Evolutionary conservation across 2,797 vertebrate genomes (phyloP), one percentile per base, ranked within the genome.

Genomic region (Hephaestus fuliginosus): DNA sequence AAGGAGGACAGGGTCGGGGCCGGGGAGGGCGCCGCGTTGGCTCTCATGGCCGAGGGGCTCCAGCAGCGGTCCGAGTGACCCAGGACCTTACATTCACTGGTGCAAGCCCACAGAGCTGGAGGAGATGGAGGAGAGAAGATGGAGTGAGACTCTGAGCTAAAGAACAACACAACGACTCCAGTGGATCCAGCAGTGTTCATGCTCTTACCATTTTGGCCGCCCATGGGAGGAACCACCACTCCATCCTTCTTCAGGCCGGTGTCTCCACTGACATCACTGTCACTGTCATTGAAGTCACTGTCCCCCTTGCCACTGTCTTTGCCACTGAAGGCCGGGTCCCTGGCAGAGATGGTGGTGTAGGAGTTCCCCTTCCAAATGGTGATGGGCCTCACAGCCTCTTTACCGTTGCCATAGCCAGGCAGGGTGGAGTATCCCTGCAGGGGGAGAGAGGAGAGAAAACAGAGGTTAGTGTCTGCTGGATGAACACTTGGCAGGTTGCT

Each of bases 1-100:
- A 98, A 99, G 78, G 97, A 97, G 49, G 97, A 97, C 30, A 95
- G 91, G 41, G 93, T 93, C 0, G 93, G 94, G 12, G 93, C 90
- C 0, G 93, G 94, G 20, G 96, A 91, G 10, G 93, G 88, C 14
- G 95, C 96, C 0, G 93, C 90, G 8, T 95, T 96, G 87, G 96
- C 93, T 56, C 96, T 95, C 1, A 93, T 89, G 0, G 97, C 97
- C 0, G 97, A 96, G 13, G 98, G 98, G 87, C 97, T 99, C 98
- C 98, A 99, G 93, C 98, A 99, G 77, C 97, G 96, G 69, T 99
- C 98, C 0, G 98, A 99, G 90, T 99, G 98, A n/a, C 98, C 98
- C 72, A 99, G 95, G 86, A 99, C 96, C 92, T 98, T 99, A 91
- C 98, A 99, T 84, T 99, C 98, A 0, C 97, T 98, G 0, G 98